These are phyloP conservation scores for Zaprionus kolodkinae DNA, from an alignment of 1,140 invertebrate genomes.

Conservation along the genomic window DNA sequence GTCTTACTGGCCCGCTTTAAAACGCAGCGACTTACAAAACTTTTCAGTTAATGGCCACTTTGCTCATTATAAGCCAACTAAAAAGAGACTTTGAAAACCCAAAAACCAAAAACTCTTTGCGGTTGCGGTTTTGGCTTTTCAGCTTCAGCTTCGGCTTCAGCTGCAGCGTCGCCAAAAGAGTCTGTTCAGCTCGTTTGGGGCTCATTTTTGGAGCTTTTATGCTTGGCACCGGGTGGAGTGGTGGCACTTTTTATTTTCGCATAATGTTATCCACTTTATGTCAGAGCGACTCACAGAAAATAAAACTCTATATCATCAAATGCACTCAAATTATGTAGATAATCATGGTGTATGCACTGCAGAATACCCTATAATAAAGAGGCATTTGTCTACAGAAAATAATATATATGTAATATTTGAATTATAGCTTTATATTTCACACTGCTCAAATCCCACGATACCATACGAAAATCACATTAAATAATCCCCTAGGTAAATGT, in stretches of 20 bases:
- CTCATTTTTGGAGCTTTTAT: slow-evolving; percentile 23
- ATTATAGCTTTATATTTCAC: too few species aligned
- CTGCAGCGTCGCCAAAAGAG: slow-evolving; percentile 7
- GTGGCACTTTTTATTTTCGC: slow-evolving; percentile 60
- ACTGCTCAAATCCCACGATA: background rate
- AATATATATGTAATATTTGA: background rate
- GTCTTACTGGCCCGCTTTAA: slow-evolving; percentile 43
- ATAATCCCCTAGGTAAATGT: slow-evolving; percentile 20
- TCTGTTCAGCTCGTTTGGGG: slow-evolving; percentile 15
- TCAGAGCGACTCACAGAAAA: slow-evolving; percentile 51
- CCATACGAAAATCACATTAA: slow-evolving; percentile 23
- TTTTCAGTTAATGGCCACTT: slow-evolving; percentile 77
- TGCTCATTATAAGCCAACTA: slow-evolving; percentile 78
- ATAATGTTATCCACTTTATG: slow-evolving; percentile 65
- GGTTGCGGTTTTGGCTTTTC: slow-evolving; percentile 59
- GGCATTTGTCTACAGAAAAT: background rate
- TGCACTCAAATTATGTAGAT: background rate
- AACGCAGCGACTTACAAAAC: slow-evolving; percentile 64
- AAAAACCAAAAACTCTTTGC: slow-evolving; percentile 62
- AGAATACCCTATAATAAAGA: background rate
- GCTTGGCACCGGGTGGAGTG: slow-evolving; percentile 30
- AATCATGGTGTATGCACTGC: background rate
- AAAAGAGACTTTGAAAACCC: slow-evolving; percentile 52
- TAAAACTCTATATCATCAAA: slow-evolving; percentile 6
- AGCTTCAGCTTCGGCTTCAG: background rate